phyloP scores from a whole-genome alignment of 2,888 invertebrate genomes.

The Pomacea canaliculata region DNA sequence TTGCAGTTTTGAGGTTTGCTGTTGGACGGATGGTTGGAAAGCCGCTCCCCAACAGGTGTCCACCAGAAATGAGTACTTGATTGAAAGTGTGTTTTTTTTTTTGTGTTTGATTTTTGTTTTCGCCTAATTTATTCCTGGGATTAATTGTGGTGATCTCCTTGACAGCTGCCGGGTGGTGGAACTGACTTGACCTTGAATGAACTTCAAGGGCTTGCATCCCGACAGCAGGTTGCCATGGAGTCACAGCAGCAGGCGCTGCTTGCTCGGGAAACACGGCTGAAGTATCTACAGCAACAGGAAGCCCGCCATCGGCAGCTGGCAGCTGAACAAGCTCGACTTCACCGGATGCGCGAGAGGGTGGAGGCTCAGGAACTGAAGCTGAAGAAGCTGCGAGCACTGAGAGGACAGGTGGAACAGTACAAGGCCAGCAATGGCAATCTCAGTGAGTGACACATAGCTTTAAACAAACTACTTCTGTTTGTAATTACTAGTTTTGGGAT shows the following conservation, averaged over 20 bases:
- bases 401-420: constrained; percentile 92
- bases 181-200: constrained; percentile 78
- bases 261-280: constrained; percentile 91
- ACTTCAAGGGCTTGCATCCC: constrained; percentile 97
- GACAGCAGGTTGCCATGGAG: constrained; percentile 98
- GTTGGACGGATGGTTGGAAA: too few species aligned
- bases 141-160: neutral
- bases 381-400: constrained; percentile 88
- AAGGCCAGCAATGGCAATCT: constrained; percentile 78
- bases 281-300: constrained; percentile 95
- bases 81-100: too few species aligned
- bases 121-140: too few species aligned
- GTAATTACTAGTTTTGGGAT: neutral
- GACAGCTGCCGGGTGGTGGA: constrained; percentile 55
- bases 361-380: constrained; percentile 95
- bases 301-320: constrained; percentile 75
- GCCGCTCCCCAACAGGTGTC: too few species aligned
- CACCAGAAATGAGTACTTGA: too few species aligned
- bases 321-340: constrained; percentile 88
- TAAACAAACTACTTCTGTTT: neutral
- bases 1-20: too few species aligned
- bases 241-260: constrained; percentile 90
- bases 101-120: too few species aligned
- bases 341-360: constrained; percentile 89
- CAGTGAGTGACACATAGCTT: constrained; percentile 48